A percentile compares a stretch with the other conserved stretches of the same genome.
phyloP scores from a whole-genome alignment of 2,113 vertebrate genomes.

The Cercocebus atys region DNA sequence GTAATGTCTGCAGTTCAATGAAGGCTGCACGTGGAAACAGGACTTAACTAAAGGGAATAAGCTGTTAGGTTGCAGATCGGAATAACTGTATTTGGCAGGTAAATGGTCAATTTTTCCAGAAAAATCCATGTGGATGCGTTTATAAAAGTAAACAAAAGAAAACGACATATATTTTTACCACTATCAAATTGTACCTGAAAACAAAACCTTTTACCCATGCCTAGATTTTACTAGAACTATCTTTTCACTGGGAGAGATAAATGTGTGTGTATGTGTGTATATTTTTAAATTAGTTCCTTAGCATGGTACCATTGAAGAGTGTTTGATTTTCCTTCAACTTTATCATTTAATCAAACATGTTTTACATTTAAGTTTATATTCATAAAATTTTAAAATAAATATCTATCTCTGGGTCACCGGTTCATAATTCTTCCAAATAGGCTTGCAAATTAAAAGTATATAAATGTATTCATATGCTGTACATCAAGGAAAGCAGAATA shows the following conservation, averaged over 20 bases:
- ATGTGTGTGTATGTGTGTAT: no score
- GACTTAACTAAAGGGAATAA: background rate
- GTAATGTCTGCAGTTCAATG: background rate
- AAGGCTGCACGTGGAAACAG: background rate
- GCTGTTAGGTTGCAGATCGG: background rate
- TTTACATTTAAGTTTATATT: background rate
- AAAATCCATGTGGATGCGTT: background rate
- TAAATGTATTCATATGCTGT: background rate
- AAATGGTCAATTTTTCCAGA: background rate
- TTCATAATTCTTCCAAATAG: background rate
- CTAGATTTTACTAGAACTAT: background rate
- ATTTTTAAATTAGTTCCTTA: background rate
- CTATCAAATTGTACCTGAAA: background rate
- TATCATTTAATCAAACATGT: background rate
- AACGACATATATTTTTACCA: background rate
- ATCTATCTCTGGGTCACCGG: background rate
- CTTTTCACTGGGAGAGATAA: background rate
- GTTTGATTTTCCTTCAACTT: background rate
- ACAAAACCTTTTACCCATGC: background rate
- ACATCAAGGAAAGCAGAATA: background rate
- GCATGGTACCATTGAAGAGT: background rate
- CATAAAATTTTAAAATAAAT: background rate
- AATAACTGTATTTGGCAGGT: background rate
- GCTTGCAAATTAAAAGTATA: background rate
- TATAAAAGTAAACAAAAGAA: background rate